Evolutionary conservation across 2,113 vertebrate genomes (phyloP).

Genomic region (Campylomormyrus tamandua): DNA sequence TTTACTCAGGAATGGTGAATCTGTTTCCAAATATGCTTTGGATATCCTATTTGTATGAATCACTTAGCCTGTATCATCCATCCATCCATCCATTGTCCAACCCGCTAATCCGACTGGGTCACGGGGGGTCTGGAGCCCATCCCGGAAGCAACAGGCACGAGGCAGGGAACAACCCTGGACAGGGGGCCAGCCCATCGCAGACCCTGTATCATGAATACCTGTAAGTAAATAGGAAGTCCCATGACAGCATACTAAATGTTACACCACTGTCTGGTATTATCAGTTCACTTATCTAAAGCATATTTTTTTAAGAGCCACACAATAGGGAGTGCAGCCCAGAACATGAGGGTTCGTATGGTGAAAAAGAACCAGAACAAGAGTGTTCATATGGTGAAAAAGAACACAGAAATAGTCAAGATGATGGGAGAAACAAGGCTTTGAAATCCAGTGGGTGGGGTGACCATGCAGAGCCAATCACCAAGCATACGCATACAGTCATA

Average conservation of each 20-base stretch:
- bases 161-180: no score
- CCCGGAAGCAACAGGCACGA: no score
- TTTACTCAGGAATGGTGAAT: not conserved
- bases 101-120: no score
- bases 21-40: not conserved
- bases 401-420: not conserved
- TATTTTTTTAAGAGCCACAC: not conserved
- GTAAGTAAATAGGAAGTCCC: not conserved
- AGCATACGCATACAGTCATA: not conserved
- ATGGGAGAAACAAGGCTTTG: not conserved
- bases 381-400: not conserved
- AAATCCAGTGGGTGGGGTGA: not conserved
- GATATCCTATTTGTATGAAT: not conserved
- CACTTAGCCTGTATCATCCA: not conserved
- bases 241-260: not conserved
- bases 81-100: no score
- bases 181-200: no score
- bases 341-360: not conserved
- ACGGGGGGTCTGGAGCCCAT: no score
- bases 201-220: not conserved
- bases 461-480: not conserved
- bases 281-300: not conserved
- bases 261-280: not conserved
- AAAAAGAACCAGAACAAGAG: not conserved
- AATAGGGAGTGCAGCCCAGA: not conserved